A percentile compares a stretch with the other conserved stretches of the same genome.
These are phyloP conservation scores for Cardinalis cardinalis DNA, from an alignment of 2,113 vertebrate genomes.

Conservation along the genomic window DNA sequence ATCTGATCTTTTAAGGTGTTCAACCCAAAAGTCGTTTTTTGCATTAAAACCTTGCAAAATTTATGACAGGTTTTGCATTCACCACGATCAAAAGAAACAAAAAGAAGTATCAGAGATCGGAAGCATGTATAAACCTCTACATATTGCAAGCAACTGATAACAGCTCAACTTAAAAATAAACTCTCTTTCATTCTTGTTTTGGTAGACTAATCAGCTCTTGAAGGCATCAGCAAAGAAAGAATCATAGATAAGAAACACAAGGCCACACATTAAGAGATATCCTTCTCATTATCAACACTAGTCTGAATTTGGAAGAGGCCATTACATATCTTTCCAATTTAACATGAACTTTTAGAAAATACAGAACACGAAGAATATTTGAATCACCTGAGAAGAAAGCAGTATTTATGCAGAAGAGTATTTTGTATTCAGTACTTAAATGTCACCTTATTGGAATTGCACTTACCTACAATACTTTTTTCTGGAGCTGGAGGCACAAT, in stretches of 20 bases:
- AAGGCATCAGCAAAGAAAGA: background rate
- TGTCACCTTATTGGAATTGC: background rate
- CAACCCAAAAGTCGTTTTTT: background rate
- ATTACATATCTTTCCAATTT: background rate
- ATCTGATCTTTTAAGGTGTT: background rate
- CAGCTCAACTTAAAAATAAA: conserved; percentile 6
- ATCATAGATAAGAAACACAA: background rate
- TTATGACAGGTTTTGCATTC: background rate
- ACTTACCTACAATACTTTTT: conserved; percentile 98
- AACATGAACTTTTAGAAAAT: background rate
- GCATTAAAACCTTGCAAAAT: background rate
- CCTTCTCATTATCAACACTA: background rate
- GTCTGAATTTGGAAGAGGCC: background rate
- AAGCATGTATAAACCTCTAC: background rate
- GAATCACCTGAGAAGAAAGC: background rate
- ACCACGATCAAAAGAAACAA: background rate
- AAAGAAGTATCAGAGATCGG: background rate
- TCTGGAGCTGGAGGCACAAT: conserved; percentile 97
- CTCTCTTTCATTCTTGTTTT: background rate
- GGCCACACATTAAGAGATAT: background rate
- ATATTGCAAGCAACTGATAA: background rate
- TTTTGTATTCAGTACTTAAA: background rate
- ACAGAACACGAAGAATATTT: background rate
- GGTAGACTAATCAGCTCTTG: background rate
- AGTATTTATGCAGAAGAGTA: background rate